A percentile compares a stretch with the other conserved stretches of the same genome.
phyloP scores from a whole-genome alignment of 2,113 vertebrate genomes.

The Xenotilapia longispinis region DNA sequence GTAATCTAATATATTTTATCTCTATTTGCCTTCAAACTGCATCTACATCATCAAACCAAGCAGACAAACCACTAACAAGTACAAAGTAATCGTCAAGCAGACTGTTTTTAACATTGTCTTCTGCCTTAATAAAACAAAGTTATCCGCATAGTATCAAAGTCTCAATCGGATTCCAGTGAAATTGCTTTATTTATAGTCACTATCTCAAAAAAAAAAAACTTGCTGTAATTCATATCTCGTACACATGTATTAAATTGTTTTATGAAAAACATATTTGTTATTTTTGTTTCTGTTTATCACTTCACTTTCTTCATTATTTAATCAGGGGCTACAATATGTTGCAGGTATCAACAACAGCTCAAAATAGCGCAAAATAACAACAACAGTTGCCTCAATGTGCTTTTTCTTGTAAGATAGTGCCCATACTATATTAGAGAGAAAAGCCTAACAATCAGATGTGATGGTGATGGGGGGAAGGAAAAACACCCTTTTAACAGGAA shows the following conservation, averaged over 20 bases:
- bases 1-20: conserved; percentile 51
- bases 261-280: background rate
- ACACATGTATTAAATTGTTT: background rate
- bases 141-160: background rate
- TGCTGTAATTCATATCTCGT: background rate
- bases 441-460: background rate
- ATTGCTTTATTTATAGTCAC: background rate
- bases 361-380: background rate
- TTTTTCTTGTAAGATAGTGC: background rate
- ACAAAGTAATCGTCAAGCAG: background rate
- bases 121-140: background rate
- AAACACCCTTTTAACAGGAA: background rate
- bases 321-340: background rate
- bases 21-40: background rate
- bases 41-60: background rate
- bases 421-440: background rate
- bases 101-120: background rate
- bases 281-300: background rate
- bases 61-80: background rate
- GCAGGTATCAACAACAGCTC: background rate
- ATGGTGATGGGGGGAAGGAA: background rate
- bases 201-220: background rate
- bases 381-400: background rate
- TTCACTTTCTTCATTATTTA: background rate
- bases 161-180: background rate